Conservation (phyloP, 2,888 invertebrate species). For the Tipula lateralis region DNA sequence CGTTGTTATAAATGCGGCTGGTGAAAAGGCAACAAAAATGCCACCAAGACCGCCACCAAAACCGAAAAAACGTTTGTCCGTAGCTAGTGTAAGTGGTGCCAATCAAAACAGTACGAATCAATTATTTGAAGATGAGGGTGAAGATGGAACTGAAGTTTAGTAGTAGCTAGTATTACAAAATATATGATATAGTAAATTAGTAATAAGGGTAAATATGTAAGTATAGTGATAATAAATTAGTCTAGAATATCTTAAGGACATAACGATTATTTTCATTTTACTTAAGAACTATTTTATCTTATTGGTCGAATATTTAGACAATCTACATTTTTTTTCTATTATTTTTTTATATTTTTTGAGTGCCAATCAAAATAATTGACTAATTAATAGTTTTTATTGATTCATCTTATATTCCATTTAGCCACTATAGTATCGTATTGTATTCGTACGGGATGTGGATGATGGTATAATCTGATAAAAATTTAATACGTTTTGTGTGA, state of each 20-base stretch:
- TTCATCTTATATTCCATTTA: not conserved
- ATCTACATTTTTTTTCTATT: not conserved
- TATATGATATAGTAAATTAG: not conserved
- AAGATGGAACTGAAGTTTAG: conserved; percentile 83
- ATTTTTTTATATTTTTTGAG: not conserved
- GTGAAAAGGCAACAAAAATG: conserved; percentile 56
- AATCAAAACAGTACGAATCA: conserved; percentile 58
- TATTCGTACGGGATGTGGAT: not conserved
- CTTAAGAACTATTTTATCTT: not conserved
- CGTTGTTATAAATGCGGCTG: conserved; percentile 52
- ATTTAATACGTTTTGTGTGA: not conserved
- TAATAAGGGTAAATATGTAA: not conserved
- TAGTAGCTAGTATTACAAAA: conserved; percentile 39
- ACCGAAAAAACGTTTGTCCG: conserved; percentile 69
- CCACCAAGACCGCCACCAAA: conserved; percentile 81
- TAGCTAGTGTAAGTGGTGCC: conserved; percentile 48
- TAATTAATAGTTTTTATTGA: not conserved
- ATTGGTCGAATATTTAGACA: not conserved
- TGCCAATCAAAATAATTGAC: not conserved
- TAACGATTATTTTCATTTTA: not conserved
- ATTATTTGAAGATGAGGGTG: conserved; percentile 80
- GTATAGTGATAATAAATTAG: conserved; percentile 14
- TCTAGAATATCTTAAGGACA: not conserved
- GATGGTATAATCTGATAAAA: not conserved
- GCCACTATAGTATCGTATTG: not conserved